Evolutionary conservation across 2,797 vertebrate species (phyloP).

Genomic region (Chaunax sp.): DNA sequence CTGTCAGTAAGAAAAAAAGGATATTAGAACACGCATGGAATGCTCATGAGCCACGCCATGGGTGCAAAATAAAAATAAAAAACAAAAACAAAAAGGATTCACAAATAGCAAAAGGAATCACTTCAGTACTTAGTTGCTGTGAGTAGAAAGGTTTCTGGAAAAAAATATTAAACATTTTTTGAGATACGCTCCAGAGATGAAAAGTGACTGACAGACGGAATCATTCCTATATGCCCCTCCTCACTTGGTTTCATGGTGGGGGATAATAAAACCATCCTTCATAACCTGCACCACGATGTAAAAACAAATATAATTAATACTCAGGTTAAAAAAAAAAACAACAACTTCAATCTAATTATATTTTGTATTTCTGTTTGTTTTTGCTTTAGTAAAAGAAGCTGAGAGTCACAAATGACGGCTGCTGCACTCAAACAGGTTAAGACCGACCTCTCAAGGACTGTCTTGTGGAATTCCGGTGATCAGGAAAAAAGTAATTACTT

Average conservation of each 20-base stretch:
- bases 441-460: constrained; percentile 18
- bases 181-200: no score
- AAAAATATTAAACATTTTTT: no score
- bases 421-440: constrained; percentile 32
- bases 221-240: no score
- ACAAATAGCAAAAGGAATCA: no score
- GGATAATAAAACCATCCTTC: no score
- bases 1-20: constrained; percentile 5
- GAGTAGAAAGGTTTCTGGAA: no score
- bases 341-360: neutral
- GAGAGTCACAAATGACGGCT: constrained; percentile 16
- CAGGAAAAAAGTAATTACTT: constrained; percentile 47
- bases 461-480: constrained; percentile 30
- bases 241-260: no score
- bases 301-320: neutral
- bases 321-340: neutral
- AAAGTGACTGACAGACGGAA: no score
- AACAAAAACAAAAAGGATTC: neutral
- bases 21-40: no score
- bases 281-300: no score
- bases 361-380: neutral
- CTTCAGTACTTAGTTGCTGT: no score
- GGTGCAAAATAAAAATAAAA: neutral
- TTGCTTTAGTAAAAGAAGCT: constrained; percentile 5
- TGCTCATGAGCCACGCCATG: no score